These are phyloP conservation scores for Hylomyscus alleni DNA, from an alignment of 2,797 vertebrate species.

Conservation along the genomic window DNA sequence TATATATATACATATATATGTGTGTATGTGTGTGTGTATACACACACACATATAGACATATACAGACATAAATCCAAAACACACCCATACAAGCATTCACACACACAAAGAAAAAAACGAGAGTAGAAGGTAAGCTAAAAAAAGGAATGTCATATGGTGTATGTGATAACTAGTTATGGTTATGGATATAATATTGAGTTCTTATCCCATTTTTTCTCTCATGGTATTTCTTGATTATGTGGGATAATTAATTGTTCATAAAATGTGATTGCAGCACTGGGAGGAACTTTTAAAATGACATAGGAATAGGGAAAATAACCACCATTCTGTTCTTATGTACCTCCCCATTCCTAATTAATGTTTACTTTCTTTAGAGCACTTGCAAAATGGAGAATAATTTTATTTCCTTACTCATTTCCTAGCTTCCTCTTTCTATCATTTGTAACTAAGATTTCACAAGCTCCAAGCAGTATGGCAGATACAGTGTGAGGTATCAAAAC, in stretches of 20 bases:
- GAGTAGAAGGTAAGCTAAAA: background rate
- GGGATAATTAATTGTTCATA: slow-evolving; percentile 8
- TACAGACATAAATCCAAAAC: background rate
- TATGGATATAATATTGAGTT: background rate
- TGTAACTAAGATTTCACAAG: background rate
- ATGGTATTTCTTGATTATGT: background rate
- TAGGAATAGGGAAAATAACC: background rate
- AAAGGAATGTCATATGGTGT: background rate
- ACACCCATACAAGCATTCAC: background rate
- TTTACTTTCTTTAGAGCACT: background rate
- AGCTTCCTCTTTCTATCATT: background rate
- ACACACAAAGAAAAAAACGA: background rate
- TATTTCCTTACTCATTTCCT: slow-evolving; percentile 15
- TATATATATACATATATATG: too few species aligned
- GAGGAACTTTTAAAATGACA: background rate
- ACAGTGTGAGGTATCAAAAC: background rate
- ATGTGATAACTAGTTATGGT: background rate
- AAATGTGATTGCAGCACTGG: background rate
- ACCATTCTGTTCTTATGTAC: background rate
- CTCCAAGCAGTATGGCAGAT: background rate
- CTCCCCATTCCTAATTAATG: background rate
- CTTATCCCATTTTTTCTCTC: background rate
- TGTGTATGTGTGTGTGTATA: too few species aligned
- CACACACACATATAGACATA: background rate
- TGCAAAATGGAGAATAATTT: background rate